phyloP scores from a whole-genome alignment of 2,888 invertebrate species.

The Meliscaeva auricollis region DNA sequence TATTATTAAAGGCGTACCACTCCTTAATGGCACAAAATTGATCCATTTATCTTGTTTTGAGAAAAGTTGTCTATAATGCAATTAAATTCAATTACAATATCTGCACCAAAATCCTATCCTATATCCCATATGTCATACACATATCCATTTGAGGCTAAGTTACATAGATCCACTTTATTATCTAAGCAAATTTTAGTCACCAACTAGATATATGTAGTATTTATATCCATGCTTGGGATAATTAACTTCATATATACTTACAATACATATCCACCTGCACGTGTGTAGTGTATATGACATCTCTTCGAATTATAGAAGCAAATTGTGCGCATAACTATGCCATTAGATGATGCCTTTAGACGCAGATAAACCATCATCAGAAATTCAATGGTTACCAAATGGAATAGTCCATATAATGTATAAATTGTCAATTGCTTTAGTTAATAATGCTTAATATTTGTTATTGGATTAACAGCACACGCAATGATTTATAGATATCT shows the following conservation, averaged over 20 bases:
- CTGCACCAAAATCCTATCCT: conserved; percentile 13
- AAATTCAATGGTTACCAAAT: conserved; percentile 34
- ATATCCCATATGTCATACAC: conserved; percentile 13
- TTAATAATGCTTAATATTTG: conserved; percentile 32
- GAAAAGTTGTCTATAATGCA: conserved; percentile 30
- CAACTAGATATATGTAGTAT: no score
- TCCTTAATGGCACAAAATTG: conserved; percentile 23
- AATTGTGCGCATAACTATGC: conserved; percentile 27
- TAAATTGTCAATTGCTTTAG: conserved; percentile 43
- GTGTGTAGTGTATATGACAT: conserved; percentile 3
- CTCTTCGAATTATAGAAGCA: conserved; percentile 42
- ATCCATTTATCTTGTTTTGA: conserved; percentile 39
- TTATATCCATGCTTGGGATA: conserved; percentile 19
- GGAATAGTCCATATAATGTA: not conserved
- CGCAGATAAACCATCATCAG: conserved; percentile 27
- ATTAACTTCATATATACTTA: conserved; percentile 39
- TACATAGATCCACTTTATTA: conserved; percentile 39
- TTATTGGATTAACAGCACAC: conserved; percentile 17
- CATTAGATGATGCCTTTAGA: conserved; percentile 43
- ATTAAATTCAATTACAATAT: conserved; percentile 38
- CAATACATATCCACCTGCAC: no score
- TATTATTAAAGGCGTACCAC: conserved; percentile 22
- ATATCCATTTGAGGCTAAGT: conserved; percentile 3
- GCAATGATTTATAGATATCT: not conserved
- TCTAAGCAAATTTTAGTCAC: conserved; percentile 31